phyloP scores from a whole-genome alignment of 2,797 vertebrate species.

The Trachurus trachurus region DNA sequence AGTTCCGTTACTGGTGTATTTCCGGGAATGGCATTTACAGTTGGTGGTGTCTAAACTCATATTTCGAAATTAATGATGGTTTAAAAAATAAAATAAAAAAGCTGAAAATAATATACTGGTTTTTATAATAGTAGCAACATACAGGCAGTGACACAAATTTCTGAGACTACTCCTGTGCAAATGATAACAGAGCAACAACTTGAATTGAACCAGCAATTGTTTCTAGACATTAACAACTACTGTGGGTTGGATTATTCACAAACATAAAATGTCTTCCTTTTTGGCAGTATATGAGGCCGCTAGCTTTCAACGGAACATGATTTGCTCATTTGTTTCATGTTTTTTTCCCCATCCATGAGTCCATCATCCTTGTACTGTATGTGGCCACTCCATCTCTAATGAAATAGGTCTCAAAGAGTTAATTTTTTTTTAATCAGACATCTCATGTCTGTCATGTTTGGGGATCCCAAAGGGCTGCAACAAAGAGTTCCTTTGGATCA shows the following conservation, averaged over 20 bases:
- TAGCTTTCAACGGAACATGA: conserved; percentile 94
- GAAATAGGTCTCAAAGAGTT: conserved; percentile 71
- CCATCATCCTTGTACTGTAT: conserved; percentile 87
- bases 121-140: conserved; percentile 96
- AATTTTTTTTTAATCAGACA: conserved; percentile 89
- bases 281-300: conserved; percentile 99
- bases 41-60: conserved; percentile 93
- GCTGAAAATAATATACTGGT: conserved; percentile 78
- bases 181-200: conserved; percentile 99
- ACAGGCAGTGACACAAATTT: conserved; percentile 99
- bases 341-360: conserved; percentile 87
- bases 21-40: conserved; percentile 98
- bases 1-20: conserved; percentile 88
- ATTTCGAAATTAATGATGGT: conserved; percentile 71
- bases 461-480: conserved; percentile 94
- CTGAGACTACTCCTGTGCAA: conserved; percentile 99
- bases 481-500: conserved; percentile 95
- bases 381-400: conserved; percentile 94
- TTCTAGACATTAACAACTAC: conserved; percentile 98
- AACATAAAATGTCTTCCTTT: conserved; percentile 96
- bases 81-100: conserved; percentile 38
- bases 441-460: conserved; percentile 92
- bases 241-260: conserved; percentile 98
- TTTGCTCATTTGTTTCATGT: conserved; percentile 89
- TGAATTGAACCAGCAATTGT: conserved; percentile 99